These are phyloP conservation scores for Conus ventricosus DNA, from an alignment of 1,140 invertebrate species.

Conservation along the genomic window DNA sequence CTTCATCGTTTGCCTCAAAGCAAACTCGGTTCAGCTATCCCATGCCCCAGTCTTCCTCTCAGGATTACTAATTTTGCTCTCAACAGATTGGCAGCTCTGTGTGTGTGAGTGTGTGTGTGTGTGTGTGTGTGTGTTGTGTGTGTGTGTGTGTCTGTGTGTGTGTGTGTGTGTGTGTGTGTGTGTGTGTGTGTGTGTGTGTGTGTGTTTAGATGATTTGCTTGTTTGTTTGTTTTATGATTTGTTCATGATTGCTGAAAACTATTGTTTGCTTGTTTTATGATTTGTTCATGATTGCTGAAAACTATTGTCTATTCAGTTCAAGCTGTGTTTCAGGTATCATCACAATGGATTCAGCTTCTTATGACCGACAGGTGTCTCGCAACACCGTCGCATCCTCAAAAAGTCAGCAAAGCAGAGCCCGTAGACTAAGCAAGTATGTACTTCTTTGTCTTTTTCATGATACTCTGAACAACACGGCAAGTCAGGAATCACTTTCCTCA, in stretches of 20 bases:
- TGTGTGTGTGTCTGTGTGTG: neutral
- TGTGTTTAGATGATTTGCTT: neutral
- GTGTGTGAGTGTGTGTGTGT: neutral
- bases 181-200: neutral
- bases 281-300: neutral
- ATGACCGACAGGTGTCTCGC: constrained; percentile 12
- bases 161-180: neutral
- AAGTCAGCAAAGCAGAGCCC: neutral
- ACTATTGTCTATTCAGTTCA: neutral
- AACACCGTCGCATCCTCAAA: neutral
- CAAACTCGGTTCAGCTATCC: too few relatives aligned
- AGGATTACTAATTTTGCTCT: too few relatives aligned
- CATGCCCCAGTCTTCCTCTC: too few relatives aligned
- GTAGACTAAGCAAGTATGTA: neutral
- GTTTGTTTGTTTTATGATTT: neutral
- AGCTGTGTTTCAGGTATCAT: neutral
- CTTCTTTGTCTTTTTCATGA: too few relatives aligned
- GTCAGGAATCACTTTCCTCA: too few relatives aligned
- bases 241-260: neutral
- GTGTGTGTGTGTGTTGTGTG: neutral
- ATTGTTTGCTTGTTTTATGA: neutral
- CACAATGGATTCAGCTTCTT: neutral
- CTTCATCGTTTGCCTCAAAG: too few relatives aligned
- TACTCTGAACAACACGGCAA: too few relatives aligned
- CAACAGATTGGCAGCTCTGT: neutral